A percentile compares a stretch with the other conserved stretches of the same genome.
These are phyloP conservation scores for Columba janthina DNA, from an alignment of 2,113 vertebrate genomes.

Conservation along the genomic window DNA sequence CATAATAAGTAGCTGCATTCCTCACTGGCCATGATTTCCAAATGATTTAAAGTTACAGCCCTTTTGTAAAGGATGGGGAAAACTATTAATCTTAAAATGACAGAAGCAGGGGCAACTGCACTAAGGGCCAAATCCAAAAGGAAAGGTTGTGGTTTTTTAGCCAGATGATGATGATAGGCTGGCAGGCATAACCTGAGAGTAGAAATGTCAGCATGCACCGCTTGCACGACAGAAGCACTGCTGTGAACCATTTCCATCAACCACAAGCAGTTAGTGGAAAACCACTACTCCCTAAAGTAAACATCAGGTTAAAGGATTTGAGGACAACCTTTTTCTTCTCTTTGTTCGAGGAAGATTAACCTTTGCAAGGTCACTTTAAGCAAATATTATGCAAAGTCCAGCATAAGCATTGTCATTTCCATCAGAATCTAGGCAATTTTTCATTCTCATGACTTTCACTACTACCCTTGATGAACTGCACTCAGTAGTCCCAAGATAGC, in stretches of 20 bases:
- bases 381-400: not conserved
- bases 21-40: not conserved
- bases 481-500: not conserved
- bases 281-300: not conserved
- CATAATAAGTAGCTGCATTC: not conserved
- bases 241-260: not conserved
- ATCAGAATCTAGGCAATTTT: slow-evolving; percentile 17
- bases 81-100: not conserved
- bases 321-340: not conserved
- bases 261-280: not conserved
- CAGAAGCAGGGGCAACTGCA: not conserved
- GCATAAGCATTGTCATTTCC: not conserved
- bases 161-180: not conserved
- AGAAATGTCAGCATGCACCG: not conserved
- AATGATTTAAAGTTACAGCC: not conserved
- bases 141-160: not conserved
- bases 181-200: not conserved
- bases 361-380: not conserved
- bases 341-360: not conserved
- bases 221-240: not conserved
- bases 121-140: not conserved
- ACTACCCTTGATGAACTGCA: not conserved
- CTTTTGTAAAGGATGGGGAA: not conserved
- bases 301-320: not conserved
- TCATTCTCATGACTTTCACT: not conserved